A percentile compares a stretch with the other conserved stretches of the same genome.
phyloP scores from a whole-genome alignment of 35 echinoderm and acorn worm species.

The Hemicentrotus pulcherrimus region DNA sequence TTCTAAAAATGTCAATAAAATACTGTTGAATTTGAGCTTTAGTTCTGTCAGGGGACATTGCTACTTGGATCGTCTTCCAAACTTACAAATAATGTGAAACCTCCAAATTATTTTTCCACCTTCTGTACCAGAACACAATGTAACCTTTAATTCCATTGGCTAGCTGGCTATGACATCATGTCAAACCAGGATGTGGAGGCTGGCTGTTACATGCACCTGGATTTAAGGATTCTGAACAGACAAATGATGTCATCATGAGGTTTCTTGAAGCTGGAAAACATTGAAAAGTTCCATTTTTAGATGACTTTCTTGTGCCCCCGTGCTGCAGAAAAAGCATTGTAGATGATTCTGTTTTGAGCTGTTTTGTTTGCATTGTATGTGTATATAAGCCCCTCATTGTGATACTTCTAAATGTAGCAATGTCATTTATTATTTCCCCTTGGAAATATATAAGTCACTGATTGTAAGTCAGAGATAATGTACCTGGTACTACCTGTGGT shows the following conservation, averaged over 20 bases:
- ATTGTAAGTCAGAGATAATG: not conserved
- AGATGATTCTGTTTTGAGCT: not conserved
- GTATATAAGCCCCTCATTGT: not conserved
- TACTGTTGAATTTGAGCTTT: no score
- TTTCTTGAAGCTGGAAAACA: not conserved
- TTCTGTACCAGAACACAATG: no score
- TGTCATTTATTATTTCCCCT: not conserved
- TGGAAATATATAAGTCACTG: not conserved
- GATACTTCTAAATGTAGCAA: not conserved
- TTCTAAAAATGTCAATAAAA: no score
- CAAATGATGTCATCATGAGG: not conserved
- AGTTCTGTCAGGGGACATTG: no score
- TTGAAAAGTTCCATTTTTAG: conserved; percentile 5
- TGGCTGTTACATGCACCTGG: not conserved
- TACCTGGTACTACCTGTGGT: no score
- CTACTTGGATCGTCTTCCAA: not conserved
- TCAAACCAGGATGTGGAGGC: not conserved
- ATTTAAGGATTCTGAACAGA: not conserved
- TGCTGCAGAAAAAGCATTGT: not conserved
- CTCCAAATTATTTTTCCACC: not conserved
- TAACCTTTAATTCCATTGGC: not conserved
- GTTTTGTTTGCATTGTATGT: not conserved
- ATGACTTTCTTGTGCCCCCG: not conserved
- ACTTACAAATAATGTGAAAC: not conserved
- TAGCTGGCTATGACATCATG: not conserved